Evolutionary conservation across 2,113 vertebrate species (phyloP), one percentile per base, ranked within the genome.

Genomic region (Parotia lawesii): DNA sequence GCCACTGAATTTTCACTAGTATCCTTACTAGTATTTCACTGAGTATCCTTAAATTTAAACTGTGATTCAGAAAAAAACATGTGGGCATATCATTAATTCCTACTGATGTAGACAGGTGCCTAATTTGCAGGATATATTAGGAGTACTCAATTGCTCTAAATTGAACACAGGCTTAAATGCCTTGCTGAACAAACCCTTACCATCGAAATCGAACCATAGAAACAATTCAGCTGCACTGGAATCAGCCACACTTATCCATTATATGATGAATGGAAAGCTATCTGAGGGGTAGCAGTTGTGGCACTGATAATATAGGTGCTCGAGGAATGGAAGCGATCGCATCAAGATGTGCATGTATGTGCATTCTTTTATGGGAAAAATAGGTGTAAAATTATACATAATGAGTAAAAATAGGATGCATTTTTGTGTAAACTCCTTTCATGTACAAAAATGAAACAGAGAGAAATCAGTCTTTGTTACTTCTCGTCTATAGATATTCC

Each of bases 331-430:
- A 65, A 85, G 47, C 40, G 9, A 82, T 76, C n/a, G 62, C 44
- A 72, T 62, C 71, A 76, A 79, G 65, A 78, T 67, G 54, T 75
- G 29, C 42, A 40, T 51, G n/a, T 75, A 64, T 69, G 58, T 64
- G 44, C 77, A 79, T 64, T 65, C 35, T 94, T 89, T 80, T 89
- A 79, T 82, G 65, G 65, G 69, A 90, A 93, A 87, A 95, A 87
- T 62, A 56, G 61, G 21, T 77, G 65, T 48, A 84, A 94, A 96
- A 96, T 91, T 77, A 62, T n/a, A 87, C 19, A 85, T 85, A 86
- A 91, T 85, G 80, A 92, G 72, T 85, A 71, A 93, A 86, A 89
- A 90, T 35, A 85, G 37, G 81, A 60, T 60, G 16, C 10, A 29
- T 73, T 93, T 93, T 87, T 91, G 45, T 80, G 45, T 80, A 85